These are phyloP conservation scores for Ptyas mucosa DNA, from an alignment of 2,113 vertebrate species.

Conservation along the genomic window DNA sequence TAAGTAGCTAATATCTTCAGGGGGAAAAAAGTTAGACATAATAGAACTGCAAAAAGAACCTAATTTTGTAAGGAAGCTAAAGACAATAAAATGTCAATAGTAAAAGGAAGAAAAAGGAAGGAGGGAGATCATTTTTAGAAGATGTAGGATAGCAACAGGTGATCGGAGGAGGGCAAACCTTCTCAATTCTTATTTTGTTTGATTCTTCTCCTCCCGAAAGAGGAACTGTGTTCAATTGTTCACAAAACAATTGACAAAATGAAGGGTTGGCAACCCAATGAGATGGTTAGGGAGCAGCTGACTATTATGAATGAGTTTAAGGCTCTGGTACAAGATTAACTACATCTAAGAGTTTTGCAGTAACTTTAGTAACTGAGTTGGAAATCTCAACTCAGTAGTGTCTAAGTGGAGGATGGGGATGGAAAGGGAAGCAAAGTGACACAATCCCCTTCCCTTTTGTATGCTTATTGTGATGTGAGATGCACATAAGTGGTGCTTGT, in stretches of 20 bases:
- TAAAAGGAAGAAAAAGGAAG: background rate
- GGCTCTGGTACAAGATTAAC: background rate
- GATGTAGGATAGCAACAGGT: background rate
- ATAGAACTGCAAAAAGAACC: background rate
- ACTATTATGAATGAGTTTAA: background rate
- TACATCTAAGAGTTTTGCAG: background rate
- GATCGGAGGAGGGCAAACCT: background rate
- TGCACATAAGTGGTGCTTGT: background rate
- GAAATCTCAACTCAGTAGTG: background rate
- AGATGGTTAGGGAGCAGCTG: background rate
- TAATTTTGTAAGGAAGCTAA: background rate
- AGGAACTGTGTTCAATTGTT: background rate
- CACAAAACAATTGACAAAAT: background rate
- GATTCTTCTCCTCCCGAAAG: background rate
- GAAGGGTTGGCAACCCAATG: background rate
- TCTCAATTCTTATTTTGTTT: background rate
- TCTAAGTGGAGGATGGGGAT: background rate
- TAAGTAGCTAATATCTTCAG: background rate
- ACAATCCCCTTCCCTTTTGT: background rate
- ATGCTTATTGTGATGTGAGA: background rate
- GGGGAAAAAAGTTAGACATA: background rate
- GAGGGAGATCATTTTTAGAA: background rate
- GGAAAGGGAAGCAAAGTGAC: background rate
- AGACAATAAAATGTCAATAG: background rate
- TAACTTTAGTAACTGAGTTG: background rate